These are phyloP conservation scores for Yponomeuta cagnagella DNA, from an alignment of 2,888 invertebrate genomes.

Conservation along the genomic window DNA sequence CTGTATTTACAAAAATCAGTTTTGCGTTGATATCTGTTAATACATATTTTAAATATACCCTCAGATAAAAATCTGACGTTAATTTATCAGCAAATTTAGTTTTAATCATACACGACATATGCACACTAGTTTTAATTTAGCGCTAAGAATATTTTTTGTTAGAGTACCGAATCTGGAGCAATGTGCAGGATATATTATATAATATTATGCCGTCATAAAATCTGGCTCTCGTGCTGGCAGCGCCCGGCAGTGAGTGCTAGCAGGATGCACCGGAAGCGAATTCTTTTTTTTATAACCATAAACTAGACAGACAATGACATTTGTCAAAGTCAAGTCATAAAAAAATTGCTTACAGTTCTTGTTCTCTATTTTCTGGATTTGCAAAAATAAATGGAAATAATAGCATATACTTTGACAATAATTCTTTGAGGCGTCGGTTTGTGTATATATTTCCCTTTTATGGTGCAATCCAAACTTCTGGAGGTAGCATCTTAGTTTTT, in stretches of 20 bases:
- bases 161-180: too few relatives aligned
- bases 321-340: slow-evolving; percentile 66
- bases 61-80: too few relatives aligned
- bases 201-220: too few relatives aligned
- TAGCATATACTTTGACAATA: neutral
- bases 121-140: too few relatives aligned
- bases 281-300: slow-evolving; percentile 3
- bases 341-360: slow-evolving; percentile 49
- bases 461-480: neutral
- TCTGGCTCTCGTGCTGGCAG: too few relatives aligned
- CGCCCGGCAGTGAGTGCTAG: neutral
- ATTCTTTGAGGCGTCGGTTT: neutral
- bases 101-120: too few relatives aligned
- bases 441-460: neutral
- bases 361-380: slow-evolving; percentile 4
- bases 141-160: too few relatives aligned
- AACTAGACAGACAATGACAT: slow-evolving; percentile 35
- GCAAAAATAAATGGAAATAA: slow-evolving; percentile 14
- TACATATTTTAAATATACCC: too few relatives aligned
- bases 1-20: too few relatives aligned
- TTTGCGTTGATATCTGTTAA: too few relatives aligned
- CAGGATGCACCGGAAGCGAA: neutral
- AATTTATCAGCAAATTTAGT: too few relatives aligned
- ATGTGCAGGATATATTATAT: too few relatives aligned
- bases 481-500: slow-evolving; percentile 5